Percentiles rank a stretch among this genome's conserved stretches.
Conservation (phyloP, 1,140 invertebrate species). For the Sycophaga agraensis region DNA sequence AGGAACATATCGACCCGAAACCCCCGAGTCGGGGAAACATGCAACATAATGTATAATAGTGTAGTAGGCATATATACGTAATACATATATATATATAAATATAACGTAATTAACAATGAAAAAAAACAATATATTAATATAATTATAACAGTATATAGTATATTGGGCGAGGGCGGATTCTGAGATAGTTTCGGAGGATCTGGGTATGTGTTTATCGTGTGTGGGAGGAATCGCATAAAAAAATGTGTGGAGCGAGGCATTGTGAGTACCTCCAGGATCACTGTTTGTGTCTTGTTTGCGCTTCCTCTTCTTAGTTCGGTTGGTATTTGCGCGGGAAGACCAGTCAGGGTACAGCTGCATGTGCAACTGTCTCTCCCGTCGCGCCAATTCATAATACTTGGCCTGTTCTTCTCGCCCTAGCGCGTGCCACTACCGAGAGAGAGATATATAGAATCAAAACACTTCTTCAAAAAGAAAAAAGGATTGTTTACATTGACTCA, state of each 20-base stretch:
- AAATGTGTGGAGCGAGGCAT: constrained; percentile 45
- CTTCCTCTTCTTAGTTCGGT: constrained; percentile 98
- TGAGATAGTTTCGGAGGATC: background rate
- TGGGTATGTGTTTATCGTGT: no score
- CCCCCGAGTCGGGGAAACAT: constrained; percentile 52
- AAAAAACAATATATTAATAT: constrained; percentile 33
- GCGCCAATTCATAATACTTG: constrained; percentile 99
- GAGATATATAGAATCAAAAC: constrained; percentile 52
- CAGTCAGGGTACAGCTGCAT: constrained; percentile 99
- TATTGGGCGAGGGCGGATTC: constrained; percentile 16
- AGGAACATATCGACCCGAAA: constrained; percentile 45
- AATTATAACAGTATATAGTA: constrained; percentile 40
- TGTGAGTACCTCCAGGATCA: constrained; percentile 77
- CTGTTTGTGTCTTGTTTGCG: constrained; percentile 97
- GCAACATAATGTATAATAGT: constrained; percentile 54
- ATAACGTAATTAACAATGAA: constrained; percentile 39
- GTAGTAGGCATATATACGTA: constrained; percentile 32
- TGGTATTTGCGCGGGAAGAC: constrained; percentile 96
- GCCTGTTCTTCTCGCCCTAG: constrained; percentile 97
- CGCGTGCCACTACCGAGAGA: constrained; percentile 88
- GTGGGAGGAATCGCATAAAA: constrained; percentile 2
- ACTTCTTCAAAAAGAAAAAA: constrained; percentile 34
- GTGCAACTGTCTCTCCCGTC: constrained; percentile 96
- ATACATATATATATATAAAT: constrained; percentile 36
- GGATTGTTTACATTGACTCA: constrained; percentile 9